Percentiles rank a stretch among this genome's conserved stretches.
Evolutionary conservation across 2,113 vertebrate genomes (phyloP).

Genomic region (Hassar affinis): DNA sequence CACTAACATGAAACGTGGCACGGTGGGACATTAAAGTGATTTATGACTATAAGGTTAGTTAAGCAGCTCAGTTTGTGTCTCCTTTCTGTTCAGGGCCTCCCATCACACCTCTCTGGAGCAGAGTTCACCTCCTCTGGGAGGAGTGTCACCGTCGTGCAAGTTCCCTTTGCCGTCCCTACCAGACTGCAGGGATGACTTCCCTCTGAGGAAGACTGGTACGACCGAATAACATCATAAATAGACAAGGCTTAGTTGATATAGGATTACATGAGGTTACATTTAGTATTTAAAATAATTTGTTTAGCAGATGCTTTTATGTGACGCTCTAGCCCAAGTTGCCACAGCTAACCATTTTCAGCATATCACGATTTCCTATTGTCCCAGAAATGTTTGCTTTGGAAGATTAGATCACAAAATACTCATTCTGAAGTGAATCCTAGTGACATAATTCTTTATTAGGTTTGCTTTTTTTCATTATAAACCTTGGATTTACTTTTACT

Average conservation of each 20-base stretch:
- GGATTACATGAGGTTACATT: not conserved
- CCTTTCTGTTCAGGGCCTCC: slow-evolving; percentile 79
- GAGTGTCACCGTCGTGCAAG: slow-evolving; percentile 88
- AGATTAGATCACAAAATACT: not conserved
- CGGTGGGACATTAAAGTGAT: slow-evolving; percentile 30
- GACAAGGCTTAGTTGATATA: not conserved
- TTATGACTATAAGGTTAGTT: slow-evolving; percentile 36
- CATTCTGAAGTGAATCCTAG: not conserved
- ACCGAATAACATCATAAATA: not conserved
- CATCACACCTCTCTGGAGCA: slow-evolving; percentile 97
- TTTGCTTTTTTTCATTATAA: not conserved
- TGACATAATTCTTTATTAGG: not conserved
- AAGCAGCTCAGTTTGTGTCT: slow-evolving; percentile 41
- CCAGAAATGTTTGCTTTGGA: not conserved
- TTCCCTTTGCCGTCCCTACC: slow-evolving; percentile 85
- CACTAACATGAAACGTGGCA: not conserved
- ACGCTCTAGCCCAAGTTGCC: not conserved
- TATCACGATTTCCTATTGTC: not conserved
- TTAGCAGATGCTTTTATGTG: not conserved
- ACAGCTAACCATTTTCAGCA: not conserved
- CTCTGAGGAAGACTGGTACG: slow-evolving; percentile 96
- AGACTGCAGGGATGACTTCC: slow-evolving; percentile 93
- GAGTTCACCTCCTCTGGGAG: slow-evolving; percentile 93
- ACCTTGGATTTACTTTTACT: not conserved
- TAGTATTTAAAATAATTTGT: not conserved